phyloP scores from a whole-genome alignment of 64 coral and sea anemone species.

The Dendrophyllia cribrosa region DNA sequence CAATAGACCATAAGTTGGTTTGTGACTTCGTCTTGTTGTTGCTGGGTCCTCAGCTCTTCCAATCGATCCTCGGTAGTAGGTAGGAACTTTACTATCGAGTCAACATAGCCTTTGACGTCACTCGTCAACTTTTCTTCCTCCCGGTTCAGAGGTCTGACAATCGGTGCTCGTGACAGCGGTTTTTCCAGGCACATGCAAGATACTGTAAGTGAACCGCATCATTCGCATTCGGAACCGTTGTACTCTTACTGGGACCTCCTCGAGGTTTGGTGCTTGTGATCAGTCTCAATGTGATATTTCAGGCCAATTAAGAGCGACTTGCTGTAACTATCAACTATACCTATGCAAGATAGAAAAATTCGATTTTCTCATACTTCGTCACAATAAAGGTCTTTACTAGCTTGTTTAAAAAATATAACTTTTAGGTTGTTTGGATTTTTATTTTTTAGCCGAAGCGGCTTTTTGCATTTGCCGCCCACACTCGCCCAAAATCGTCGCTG shows the following conservation, averaged over 20 bases:
- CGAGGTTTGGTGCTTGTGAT: conserved; percentile 1
- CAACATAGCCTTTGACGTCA: not conserved
- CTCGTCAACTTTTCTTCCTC: not conserved
- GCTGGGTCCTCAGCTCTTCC: not conserved
- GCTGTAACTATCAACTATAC: too few species aligned
- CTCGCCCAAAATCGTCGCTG: too few species aligned
- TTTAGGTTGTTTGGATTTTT: too few species aligned
- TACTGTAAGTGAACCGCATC: not conserved
- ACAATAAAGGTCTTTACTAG: too few species aligned
- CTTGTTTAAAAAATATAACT: too few species aligned
- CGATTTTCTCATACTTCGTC: too few species aligned
- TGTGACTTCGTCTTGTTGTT: not conserved
- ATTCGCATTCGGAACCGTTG: not conserved
- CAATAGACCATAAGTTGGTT: not conserved
- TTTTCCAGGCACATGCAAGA: not conserved
- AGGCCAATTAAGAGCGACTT: conserved; percentile 14
- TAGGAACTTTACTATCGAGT: conserved; percentile 7
- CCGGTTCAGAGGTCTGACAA: not conserved
- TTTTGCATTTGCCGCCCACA: too few species aligned
- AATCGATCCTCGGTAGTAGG: not conserved
- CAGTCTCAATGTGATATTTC: not conserved
- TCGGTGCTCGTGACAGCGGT: not conserved
- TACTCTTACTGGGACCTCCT: not conserved
- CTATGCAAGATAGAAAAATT: too few species aligned
- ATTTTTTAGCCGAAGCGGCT: too few species aligned